A percentile compares a stretch with the other conserved stretches of the same genome.
These are phyloP conservation scores for Ashinkailepas kermadecensis DNA, from an alignment of 2,888 invertebrate genomes.

Conservation along the genomic window DNA sequence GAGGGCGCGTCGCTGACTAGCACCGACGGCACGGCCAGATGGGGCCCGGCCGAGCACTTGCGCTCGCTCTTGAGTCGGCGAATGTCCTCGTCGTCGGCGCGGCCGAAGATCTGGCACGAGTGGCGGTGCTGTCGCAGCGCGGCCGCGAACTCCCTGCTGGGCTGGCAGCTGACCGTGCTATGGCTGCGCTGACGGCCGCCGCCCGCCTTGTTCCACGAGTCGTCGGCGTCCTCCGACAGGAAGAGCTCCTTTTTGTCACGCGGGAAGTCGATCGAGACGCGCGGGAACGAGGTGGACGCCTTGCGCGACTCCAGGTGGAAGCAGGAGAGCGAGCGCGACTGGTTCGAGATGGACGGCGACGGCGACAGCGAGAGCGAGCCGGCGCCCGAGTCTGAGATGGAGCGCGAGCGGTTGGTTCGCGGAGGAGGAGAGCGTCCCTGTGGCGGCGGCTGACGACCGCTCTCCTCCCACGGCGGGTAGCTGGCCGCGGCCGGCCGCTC, in stretches of 20 bases:
- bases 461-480: constrained; percentile 64
- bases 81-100: constrained; percentile 10
- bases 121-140: not conserved
- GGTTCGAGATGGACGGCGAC: constrained; percentile 13
- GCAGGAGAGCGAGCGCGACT: constrained; percentile 21
- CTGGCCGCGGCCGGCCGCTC: constrained; percentile 66
- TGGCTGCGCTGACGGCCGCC: not conserved
- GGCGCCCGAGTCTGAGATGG: constrained; percentile 12
- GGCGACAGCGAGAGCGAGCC: not conserved
- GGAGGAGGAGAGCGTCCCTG: not conserved
- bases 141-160: not conserved
- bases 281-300: constrained; percentile 4
- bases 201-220: constrained; percentile 12
- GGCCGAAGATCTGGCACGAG: constrained; percentile 16
- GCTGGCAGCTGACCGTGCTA: constrained; percentile 20
- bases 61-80: not conserved
- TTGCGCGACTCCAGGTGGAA: constrained; percentile 11
- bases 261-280: constrained; percentile 22
- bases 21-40: constrained; percentile 15
- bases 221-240: constrained; percentile 15
- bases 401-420: constrained; percentile 3
- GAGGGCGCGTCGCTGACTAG: constrained; percentile 8
- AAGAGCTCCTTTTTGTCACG: constrained; percentile 8
- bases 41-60: constrained; percentile 7
- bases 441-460: no score